Conservation (phyloP, 2,113 vertebrate genomes). For the Coregonus clupeaformis region DNA sequence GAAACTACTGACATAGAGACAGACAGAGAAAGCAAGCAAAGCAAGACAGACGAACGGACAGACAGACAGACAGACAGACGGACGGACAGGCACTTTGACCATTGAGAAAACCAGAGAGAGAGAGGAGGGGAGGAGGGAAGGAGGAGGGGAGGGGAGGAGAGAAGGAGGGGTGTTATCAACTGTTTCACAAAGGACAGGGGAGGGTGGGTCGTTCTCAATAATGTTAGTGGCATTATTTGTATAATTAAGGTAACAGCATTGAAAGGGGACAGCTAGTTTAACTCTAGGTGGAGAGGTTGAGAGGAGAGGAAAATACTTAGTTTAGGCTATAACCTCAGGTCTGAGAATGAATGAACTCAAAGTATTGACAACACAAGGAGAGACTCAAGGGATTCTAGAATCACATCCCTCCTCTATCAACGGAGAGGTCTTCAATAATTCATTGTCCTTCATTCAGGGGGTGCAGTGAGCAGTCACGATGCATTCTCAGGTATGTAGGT, state of each 20-base stretch:
- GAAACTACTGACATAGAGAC: constrained; percentile 68
- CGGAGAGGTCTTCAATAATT: constrained; percentile 63
- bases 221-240: constrained; percentile 53
- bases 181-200: constrained; percentile 36
- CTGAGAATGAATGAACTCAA: constrained; percentile 25
- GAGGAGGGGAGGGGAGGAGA: constrained; percentile 33
- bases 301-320: constrained; percentile 25
- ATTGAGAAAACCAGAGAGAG: constrained; percentile 63
- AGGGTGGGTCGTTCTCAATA: constrained; percentile 42
- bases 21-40: constrained; percentile 69
- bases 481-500: constrained; percentile 59
- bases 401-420: constrained; percentile 58
- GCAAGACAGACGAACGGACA: constrained; percentile 57
- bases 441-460: constrained; percentile 65
- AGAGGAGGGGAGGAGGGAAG: no score
- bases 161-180: constrained; percentile 57
- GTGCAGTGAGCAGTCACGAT: constrained; percentile 19
- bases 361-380: constrained; percentile 17
- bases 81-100: constrained; percentile 46
- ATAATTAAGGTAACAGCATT: constrained; percentile 12
- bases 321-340: constrained; percentile 24
- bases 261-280: constrained; percentile 36
- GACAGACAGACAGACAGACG: constrained; percentile 51
- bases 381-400: constrained; percentile 34
- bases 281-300: constrained; percentile 50